A percentile compares a stretch with the other conserved stretches of the same genome.
Conservation (phyloP, 1,140 invertebrate genomes). For the Drosophila kanapiae region DNA sequence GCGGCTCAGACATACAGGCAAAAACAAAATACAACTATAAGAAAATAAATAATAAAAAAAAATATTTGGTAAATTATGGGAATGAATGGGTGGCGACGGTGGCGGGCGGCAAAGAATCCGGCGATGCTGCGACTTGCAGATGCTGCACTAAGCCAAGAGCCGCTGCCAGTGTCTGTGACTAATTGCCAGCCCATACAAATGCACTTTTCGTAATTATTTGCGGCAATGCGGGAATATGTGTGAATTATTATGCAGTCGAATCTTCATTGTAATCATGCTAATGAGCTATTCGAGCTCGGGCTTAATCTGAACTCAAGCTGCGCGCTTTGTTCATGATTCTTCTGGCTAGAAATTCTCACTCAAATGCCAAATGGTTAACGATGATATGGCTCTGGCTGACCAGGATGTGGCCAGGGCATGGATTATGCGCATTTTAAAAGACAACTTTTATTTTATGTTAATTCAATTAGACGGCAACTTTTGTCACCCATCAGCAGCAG, state of each 20-base stretch:
- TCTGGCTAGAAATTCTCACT: slow-evolving; percentile 46
- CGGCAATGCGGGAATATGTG: slow-evolving; percentile 62
- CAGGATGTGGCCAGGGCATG: slow-evolving; percentile 64
- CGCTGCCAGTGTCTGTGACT: slow-evolving; percentile 69
- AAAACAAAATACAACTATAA: slow-evolving; percentile 23
- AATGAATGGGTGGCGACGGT: slow-evolving; percentile 53
- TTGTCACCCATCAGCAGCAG: slow-evolving; percentile 51
- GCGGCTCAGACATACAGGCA: slow-evolving; percentile 18
- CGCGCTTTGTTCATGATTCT: slow-evolving; percentile 49
- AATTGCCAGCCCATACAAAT: slow-evolving; percentile 81
- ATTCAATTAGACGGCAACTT: slow-evolving; percentile 71
- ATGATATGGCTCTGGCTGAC: slow-evolving; percentile 40
- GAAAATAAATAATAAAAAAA: slow-evolving; percentile 74
- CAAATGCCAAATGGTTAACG: slow-evolving; percentile 60
- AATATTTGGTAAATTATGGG: slow-evolving; percentile 81
- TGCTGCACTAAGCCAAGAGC: slow-evolving; percentile 42
- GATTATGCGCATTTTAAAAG: slow-evolving; percentile 67
- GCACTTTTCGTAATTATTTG: slow-evolving; percentile 81
- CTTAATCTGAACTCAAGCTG: not conserved
- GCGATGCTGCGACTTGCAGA: slow-evolving; percentile 59
- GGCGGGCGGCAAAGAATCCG: slow-evolving; percentile 66
- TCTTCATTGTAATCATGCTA: slow-evolving; percentile 78
- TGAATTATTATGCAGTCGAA: slow-evolving; percentile 71
- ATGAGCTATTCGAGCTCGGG: slow-evolving; percentile 55
- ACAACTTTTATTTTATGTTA: slow-evolving; percentile 76